These are phyloP conservation scores for Macropis europaea DNA, from an alignment of 2,888 invertebrate genomes.

Conservation along the genomic window DNA sequence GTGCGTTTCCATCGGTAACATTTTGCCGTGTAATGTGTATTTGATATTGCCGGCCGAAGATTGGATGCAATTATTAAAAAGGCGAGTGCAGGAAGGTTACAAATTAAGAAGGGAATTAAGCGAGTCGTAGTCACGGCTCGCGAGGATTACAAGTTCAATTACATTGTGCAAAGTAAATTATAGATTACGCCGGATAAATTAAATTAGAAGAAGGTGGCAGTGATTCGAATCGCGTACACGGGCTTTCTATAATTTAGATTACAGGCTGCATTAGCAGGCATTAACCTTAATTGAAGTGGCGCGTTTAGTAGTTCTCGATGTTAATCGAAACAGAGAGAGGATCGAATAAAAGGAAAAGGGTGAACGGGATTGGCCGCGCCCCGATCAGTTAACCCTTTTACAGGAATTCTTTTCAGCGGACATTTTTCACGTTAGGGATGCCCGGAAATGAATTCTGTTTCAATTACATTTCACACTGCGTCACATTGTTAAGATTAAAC, in stretches of 20 bases:
- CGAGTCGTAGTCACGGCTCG: background rate
- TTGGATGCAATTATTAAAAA: too few species aligned
- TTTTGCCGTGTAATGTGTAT: too few species aligned
- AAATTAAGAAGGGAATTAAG: too few species aligned
- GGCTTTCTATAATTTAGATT: conserved; percentile 34
- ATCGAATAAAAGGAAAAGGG: conserved; percentile 7
- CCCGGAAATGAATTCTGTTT: too few species aligned
- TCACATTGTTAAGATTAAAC: too few species aligned
- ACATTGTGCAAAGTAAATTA: conserved; percentile 23
- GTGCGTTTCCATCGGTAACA: too few species aligned
- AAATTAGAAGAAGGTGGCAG: conserved; percentile 12
- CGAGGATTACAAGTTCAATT: too few species aligned
- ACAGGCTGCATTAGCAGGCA: conserved; percentile 10
- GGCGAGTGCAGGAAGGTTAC: too few species aligned
- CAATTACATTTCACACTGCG: too few species aligned
- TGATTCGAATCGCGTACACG: conserved; percentile 18
- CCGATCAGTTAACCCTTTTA: conserved; percentile 39
- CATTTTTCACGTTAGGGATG: too few species aligned
- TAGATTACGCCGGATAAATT: conserved; percentile 25
- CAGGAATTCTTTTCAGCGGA: too few species aligned
- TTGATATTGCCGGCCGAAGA: too few species aligned
- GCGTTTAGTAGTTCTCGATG: background rate
- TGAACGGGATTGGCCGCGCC: conserved; percentile 21
- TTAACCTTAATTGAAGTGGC: conserved; percentile 28
- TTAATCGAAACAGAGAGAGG: conserved; percentile 19